Percentiles rank a stretch among this genome's conserved stretches.
These are phyloP conservation scores for Cercopithecus mitis DNA, from an alignment of 2,797 vertebrate species.

Conservation along the genomic window DNA sequence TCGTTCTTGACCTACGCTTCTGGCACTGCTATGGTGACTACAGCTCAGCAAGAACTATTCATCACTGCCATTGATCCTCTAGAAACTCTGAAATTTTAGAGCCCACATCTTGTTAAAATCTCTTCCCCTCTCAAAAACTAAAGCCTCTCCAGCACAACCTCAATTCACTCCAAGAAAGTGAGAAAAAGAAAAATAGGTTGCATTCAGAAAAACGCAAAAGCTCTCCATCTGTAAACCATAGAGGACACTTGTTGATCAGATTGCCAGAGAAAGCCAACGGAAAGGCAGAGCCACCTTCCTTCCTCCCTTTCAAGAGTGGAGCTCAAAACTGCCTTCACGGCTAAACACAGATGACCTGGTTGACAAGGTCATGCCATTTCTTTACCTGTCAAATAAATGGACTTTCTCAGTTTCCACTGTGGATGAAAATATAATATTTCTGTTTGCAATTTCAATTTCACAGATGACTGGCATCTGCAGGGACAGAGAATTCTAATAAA, in stretches of 20 bases:
- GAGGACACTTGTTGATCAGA: background rate
- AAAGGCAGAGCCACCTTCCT: background rate
- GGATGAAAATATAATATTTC: conserved; percentile 86
- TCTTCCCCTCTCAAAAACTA: background rate
- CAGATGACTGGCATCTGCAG: conserved; percentile 86
- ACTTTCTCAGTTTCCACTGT: conserved; percentile 82
- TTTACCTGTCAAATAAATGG: conserved; percentile 80
- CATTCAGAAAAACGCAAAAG: conserved; percentile 19
- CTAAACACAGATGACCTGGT: background rate
- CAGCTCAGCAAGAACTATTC: background rate
- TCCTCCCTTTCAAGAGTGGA: background rate
- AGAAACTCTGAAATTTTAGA: background rate
- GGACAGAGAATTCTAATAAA: conserved; percentile 87
- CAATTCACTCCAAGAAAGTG: background rate
- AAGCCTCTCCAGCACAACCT: background rate
- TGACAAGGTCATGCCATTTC: conserved; percentile 68
- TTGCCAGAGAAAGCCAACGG: background rate
- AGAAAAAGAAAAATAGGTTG: conserved; percentile 6
- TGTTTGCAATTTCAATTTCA: conserved; percentile 90
- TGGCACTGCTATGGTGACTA: background rate
- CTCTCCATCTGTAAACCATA: background rate
- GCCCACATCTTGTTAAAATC: background rate
- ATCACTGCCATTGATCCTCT: background rate
- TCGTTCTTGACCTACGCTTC: background rate
- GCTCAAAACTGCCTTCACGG: background rate